A percentile compares a stretch with the other conserved stretches of the same genome.
These are phyloP conservation scores for Dinomys branickii DNA, from an alignment of 2,113 vertebrate genomes.

Conservation along the genomic window DNA sequence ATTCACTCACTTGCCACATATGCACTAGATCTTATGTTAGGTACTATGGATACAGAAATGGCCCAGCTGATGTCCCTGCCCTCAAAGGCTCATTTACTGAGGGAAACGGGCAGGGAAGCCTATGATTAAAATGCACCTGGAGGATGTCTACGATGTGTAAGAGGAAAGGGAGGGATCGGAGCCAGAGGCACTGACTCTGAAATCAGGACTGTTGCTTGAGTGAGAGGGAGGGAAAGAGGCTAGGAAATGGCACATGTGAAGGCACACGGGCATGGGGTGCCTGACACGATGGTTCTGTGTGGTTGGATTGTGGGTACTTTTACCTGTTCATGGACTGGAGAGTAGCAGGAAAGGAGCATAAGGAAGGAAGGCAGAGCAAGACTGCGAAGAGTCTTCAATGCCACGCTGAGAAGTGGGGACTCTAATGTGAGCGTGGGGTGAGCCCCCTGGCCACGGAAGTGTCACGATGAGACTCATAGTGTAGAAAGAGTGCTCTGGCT, in stretches of 20 bases:
- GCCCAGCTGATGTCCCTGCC: not conserved
- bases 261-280: not conserved
- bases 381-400: not conserved
- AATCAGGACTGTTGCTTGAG: not conserved
- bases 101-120: not conserved
- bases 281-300: not conserved
- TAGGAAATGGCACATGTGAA: not conserved
- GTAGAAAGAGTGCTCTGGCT: not conserved
- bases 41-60: not conserved
- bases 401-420: not conserved
- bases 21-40: not conserved
- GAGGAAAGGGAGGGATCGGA: not conserved
- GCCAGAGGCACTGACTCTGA: not conserved
- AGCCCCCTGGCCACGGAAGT: not conserved
- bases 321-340: not conserved
- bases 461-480: not conserved
- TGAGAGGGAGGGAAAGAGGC: not conserved
- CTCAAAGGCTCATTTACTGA: not conserved
- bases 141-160: not conserved
- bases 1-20: not conserved
- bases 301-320: not conserved
- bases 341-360: not conserved
- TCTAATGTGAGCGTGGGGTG: too few species aligned
- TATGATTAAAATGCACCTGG: not conserved
- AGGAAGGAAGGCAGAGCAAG: not conserved